phyloP scores from a whole-genome alignment of 2,888 invertebrate species.

The Tetragonula carbonaria region DNA sequence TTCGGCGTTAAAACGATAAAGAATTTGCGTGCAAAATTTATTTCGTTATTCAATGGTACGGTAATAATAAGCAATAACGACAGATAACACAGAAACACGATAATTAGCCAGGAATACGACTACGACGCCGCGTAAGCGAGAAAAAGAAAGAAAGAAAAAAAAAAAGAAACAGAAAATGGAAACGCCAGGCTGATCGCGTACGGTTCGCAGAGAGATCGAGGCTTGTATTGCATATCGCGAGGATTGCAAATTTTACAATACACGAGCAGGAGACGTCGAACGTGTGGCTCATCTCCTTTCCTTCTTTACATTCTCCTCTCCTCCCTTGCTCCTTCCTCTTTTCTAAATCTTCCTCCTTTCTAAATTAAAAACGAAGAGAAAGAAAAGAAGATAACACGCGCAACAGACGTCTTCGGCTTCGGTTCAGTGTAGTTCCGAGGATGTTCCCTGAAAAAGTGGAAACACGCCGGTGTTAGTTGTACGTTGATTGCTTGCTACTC shows the following conservation, averaged over 20 bases:
- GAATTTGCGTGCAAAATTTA: no score
- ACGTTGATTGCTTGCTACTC: neutral
- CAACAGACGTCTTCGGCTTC: neutral
- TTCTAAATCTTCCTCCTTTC: neutral
- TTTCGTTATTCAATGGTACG: neutral
- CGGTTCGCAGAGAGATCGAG: neutral
- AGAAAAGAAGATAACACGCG: neutral
- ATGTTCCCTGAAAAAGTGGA: conserved; percentile 1
- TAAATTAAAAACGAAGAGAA: neutral
- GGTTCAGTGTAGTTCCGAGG: conserved; percentile 8
- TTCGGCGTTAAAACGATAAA: no score
- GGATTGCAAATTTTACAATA: conserved; percentile 40
- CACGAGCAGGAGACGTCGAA: conserved; percentile 11
- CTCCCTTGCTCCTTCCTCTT: neutral
- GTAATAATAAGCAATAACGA: conserved; percentile 36
- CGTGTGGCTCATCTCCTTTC: neutral
- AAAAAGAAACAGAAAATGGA: conserved; percentile 25
- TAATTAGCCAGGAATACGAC: conserved; percentile 25
- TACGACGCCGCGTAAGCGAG: neutral
- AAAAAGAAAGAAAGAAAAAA: neutral
- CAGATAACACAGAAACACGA: conserved; percentile 37
- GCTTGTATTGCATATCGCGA: neutral
- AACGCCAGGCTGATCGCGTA: neutral
- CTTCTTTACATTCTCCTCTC: no score
- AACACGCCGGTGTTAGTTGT: neutral